These are phyloP conservation scores for Cephus cinctus DNA, from an alignment of 1,140 invertebrate species.

Conservation along the genomic window DNA sequence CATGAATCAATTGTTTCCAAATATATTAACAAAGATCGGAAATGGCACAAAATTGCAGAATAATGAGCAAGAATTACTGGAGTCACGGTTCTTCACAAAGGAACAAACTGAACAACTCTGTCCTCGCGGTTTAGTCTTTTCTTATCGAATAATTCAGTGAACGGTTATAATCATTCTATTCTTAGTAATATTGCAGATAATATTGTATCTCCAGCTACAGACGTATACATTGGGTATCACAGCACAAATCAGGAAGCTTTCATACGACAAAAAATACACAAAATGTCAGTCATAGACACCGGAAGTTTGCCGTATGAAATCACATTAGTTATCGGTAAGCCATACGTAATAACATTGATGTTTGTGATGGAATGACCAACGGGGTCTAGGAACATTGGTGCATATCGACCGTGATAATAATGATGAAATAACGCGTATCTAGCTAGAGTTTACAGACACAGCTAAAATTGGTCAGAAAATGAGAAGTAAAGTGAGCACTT, in stretches of 20 bases:
- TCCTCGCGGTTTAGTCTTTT: conserved; percentile 27
- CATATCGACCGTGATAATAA: conserved; percentile 33
- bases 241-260: conserved; percentile 20
- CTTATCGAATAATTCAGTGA: conserved; percentile 14
- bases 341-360: conserved; percentile 47
- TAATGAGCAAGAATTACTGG: conserved; percentile 16
- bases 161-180: conserved; percentile 20
- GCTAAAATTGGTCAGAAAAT: conserved; percentile 18
- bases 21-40: conserved; percentile 30
- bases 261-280: conserved; percentile 34
- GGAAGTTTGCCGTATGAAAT: conserved; percentile 40
- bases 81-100: conserved; percentile 20
- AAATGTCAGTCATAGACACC: conserved; percentile 36
- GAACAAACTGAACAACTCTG: conserved; percentile 16
- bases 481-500: conserved; percentile 20
- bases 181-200: conserved; percentile 26
- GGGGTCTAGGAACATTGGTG: conserved; percentile 35
- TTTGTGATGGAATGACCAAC: conserved; percentile 40
- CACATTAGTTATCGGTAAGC: conserved; percentile 28
- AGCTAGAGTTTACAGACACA: conserved; percentile 20
- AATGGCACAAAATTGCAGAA: conserved; percentile 22
- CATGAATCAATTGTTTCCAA: conserved; percentile 34
- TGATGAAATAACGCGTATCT: conserved; percentile 17
- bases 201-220: conserved; percentile 27
- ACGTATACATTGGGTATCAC: conserved; percentile 19